phyloP scores from a whole-genome alignment of 2,888 invertebrate species.

The Leuctra nigra region DNA sequence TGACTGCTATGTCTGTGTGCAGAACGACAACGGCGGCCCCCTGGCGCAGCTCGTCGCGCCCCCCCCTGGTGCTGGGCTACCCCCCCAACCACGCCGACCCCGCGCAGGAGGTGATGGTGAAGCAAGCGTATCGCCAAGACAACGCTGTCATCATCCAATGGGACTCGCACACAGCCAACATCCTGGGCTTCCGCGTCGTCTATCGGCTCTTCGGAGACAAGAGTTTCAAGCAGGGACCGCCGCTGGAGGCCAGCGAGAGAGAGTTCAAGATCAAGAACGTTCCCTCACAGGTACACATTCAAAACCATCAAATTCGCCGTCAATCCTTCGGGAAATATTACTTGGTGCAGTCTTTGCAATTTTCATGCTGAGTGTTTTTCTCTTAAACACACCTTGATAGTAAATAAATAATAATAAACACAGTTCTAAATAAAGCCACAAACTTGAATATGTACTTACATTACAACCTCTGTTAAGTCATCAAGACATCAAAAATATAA shows the following conservation, averaged over 20 bases:
- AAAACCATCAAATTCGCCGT: not conserved
- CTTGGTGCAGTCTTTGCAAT: too few relatives aligned
- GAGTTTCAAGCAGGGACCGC: constrained; percentile 84
- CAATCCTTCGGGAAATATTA: not conserved
- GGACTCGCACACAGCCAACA: constrained; percentile 82
- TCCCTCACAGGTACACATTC: constrained; percentile 72
- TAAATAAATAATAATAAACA: too few relatives aligned
- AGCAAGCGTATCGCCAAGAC: constrained; percentile 78
- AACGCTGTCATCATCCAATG: constrained; percentile 85
- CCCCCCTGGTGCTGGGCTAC: constrained; percentile 65
- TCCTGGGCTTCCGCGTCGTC: constrained; percentile 83
- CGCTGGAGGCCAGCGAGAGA: constrained; percentile 79
- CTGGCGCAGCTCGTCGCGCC: constrained; percentile 44
- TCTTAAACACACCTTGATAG: too few relatives aligned
- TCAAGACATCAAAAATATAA: too few relatives aligned
- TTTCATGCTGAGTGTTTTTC: too few relatives aligned
- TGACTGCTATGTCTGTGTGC: too few relatives aligned
- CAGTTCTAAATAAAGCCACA: too few relatives aligned
- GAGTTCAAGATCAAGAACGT: constrained; percentile 92
- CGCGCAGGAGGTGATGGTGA: constrained; percentile 71
- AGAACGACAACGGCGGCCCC: constrained; percentile 20
- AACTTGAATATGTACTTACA: too few relatives aligned
- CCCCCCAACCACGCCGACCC: constrained; percentile 55
- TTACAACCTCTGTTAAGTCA: too few relatives aligned
- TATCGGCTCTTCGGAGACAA: constrained; percentile 86